A percentile compares a stretch with the other conserved stretches of the same genome.
Conservation (phyloP, 2,888 invertebrate species). For the Cheilosia urbana region DNA sequence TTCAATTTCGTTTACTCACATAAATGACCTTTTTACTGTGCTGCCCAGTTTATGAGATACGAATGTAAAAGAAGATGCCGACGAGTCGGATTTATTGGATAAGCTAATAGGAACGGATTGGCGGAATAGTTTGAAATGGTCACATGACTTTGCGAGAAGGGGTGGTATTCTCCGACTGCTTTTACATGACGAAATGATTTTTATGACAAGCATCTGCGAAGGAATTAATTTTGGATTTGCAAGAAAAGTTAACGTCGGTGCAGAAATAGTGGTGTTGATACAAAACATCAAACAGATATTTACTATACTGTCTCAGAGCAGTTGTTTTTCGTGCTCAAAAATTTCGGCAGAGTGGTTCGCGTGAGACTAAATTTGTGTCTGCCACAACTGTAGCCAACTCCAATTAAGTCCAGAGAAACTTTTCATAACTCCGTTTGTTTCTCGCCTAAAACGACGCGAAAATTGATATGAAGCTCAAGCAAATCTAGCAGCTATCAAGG, state of each 20-base stretch:
- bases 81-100: constrained; percentile 36
- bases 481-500: too few species aligned
- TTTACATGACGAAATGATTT: too few species aligned
- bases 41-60: constrained; percentile 22
- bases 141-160: not conserved
- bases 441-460: too few species aligned
- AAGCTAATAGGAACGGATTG: constrained; percentile 25
- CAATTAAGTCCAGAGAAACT: too few species aligned
- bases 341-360: not conserved
- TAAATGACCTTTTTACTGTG: constrained; percentile 49
- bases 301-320: not conserved
- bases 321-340: not conserved
- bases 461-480: too few species aligned
- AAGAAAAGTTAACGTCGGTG: too few species aligned
- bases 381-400: not conserved
- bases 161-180: not conserved
- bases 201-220: not conserved
- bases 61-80: constrained; percentile 7
- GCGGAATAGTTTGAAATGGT: constrained; percentile 4
- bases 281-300: too few species aligned
- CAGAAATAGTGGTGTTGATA: too few species aligned
- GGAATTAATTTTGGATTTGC: too few species aligned
- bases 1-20: constrained; percentile 62
- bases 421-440: too few species aligned
- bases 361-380: not conserved